Conservation (phyloP, 53 echinoderm and acorn worm genomes). For the Crossaster papposus region DNA sequence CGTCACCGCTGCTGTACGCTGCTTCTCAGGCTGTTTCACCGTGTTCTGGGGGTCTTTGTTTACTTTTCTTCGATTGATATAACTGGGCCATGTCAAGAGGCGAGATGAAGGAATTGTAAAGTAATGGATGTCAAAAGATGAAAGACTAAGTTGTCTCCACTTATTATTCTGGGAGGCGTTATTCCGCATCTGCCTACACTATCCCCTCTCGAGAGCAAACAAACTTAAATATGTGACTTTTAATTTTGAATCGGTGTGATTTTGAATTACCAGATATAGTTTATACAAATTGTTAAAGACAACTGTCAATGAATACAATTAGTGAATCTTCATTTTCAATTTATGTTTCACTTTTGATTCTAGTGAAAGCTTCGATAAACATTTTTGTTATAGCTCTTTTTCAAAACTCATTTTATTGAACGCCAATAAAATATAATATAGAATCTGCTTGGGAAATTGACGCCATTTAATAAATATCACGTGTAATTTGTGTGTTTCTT, state of each 20-base stretch:
- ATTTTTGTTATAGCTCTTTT: too few species aligned
- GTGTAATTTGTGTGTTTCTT: too few species aligned
- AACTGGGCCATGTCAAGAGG: slow-evolving; percentile 48
- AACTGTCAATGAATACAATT: too few species aligned
- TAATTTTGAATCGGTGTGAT: background rate
- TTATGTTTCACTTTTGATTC: too few species aligned
- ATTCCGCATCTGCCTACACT: background rate
- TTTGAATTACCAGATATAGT: background rate
- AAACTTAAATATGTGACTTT: background rate
- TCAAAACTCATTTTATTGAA: too few species aligned
- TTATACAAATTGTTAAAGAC: background rate
- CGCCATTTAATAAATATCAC: too few species aligned
- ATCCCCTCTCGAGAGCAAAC: background rate
- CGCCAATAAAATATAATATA: too few species aligned
- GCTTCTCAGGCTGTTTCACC: background rate
- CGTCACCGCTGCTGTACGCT: background rate
- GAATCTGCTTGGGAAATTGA: too few species aligned
- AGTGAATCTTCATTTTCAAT: too few species aligned
- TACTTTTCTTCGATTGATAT: slow-evolving; percentile 48
- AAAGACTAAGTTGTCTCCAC: background rate
- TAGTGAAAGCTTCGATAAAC: too few species aligned
- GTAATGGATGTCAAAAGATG: background rate
- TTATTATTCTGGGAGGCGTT: background rate
- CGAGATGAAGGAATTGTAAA: background rate
- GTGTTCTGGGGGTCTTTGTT: background rate